Evolutionary conservation across 1,140 invertebrate genomes (phyloP), one percentile per base, ranked within the genome.

Genomic region (Drosophila funebris): DNA sequence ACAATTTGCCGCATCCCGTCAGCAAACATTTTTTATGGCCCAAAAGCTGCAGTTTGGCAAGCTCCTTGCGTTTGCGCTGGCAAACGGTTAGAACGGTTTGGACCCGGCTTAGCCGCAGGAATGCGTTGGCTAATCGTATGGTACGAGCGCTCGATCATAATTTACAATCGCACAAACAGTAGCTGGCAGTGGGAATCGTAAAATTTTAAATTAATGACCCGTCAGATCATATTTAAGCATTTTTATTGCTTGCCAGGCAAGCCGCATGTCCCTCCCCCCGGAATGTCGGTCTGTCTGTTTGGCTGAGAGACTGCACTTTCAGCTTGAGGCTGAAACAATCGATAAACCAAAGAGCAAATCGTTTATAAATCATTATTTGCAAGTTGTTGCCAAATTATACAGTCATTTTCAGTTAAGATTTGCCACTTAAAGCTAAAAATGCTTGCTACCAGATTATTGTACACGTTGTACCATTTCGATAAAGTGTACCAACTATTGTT

Each of bases 151-250:
- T 43, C 63, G 62, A 80, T 76, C 75, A 74, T 90, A 90, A 90
- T 89, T 90, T 90, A 90, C 88, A 88, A 76, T 76, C 79, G 78
- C 70, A 69, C 73, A 82, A 84, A 88, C 87, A 90, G 87, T 90
- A 90, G 87, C 88, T 83, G 73, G 76, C 76, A 75, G 80, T 80
- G 22, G 69, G 69, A 73, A 54, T 82, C 87, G 71, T 90, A 90
- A 90, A 90, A 83, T 73, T 88, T 90, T 64, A 73, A 90, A 90
- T 90, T 90, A 87, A 90, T 90, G 87, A 89, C 82, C 76, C 83
- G 76, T 88, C 87, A 76, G 76, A 90, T 88, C 85, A 90, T 88
- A 90, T 90, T 83, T 78, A 80, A 80, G 71, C 82, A 75, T 88
- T 83, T 90, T 88, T 90, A 90, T 83, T 75, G 77, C 43, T 53